Base-by-base conservation (phyloP, 2,113 vertebrate species). In the Pterocles gutturalis region DNA sequence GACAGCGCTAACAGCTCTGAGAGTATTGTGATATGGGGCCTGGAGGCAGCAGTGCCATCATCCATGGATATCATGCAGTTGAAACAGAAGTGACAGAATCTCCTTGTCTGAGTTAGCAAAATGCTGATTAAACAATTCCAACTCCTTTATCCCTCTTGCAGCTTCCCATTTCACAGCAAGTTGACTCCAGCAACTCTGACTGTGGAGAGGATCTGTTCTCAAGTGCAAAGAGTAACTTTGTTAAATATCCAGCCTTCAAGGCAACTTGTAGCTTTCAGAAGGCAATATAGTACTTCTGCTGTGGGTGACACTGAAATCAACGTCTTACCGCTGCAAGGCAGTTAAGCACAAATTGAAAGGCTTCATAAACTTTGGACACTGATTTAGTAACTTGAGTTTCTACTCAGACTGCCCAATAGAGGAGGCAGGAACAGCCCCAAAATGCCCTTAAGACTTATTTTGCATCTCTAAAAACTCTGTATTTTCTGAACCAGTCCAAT, bases 111-210 rank as follows among this genome's bases (percentile, higher is more conserved):
- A 83, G 54, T 71, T 87, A 89, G 67, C 21, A 75, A 93, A 92
- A 77, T 38, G 83, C 86, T 93, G 87, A 90, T 86, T 81, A 86
- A 89, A 88, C 67, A 89, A 67, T 83, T 92, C 72, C 54, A 71
- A 72, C 33, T 96, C 89, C 55, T 55, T 90, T 90, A 83, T 67
- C 51, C 69, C 46, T 78, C 60, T 73, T 95, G 72, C 72, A 89
- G 26, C 83, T 89, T 88, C 61, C 78, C 75, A 91, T 96, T 96
- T 97, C 94, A 96, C 94, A 95, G 94, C 38, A 77, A 94, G 94
- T 90, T 95, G 95, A 95, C 83, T 91, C 36, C 1, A 3, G 60
- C 5, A 7, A 34, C 38, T 80, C 24, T 85, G 66, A 21, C 58
- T 66, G 53, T 41, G 54, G 38, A 83, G 51, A 87, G 33, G 48